Conservation (phyloP, 2,888 invertebrate genomes). For the Volucella inflata region DNA sequence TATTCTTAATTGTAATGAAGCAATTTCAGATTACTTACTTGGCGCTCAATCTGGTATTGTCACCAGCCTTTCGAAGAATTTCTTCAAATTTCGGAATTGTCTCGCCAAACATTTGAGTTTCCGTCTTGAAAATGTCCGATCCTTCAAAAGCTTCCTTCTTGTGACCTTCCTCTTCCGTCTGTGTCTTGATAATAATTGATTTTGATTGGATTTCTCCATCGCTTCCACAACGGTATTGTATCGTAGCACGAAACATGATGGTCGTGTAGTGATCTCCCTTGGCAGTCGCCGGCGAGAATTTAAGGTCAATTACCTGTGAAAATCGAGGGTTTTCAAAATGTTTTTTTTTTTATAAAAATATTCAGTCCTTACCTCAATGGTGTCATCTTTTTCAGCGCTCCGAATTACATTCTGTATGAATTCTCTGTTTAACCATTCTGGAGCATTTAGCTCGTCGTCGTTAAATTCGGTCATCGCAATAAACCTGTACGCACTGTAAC, state of each 20-base stretch:
- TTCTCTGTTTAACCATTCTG: constrained; percentile 76
- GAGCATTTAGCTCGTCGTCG: constrained; percentile 76
- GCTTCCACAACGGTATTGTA: constrained; percentile 8
- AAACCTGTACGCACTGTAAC: not conserved
- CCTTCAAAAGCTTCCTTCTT: constrained; percentile 66
- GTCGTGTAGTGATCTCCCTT: constrained; percentile 77
- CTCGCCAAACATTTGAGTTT: constrained; percentile 70
- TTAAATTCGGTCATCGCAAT: constrained; percentile 48
- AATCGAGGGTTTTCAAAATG: not conserved
- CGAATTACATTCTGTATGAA: constrained; percentile 75
- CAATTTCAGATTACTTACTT: constrained; percentile 45
- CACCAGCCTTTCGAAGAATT: constrained; percentile 59
- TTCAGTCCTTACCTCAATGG: constrained; percentile 13
- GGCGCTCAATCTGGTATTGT: constrained; percentile 66
- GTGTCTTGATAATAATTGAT: constrained; percentile 74
- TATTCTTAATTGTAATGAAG: too few relatives aligned
- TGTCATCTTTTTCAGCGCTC: constrained; percentile 53
- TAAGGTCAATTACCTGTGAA: constrained; percentile 11
- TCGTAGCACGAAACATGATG: constrained; percentile 76
- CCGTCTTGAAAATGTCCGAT: constrained; percentile 67
- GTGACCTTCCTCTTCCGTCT: constrained; percentile 68
- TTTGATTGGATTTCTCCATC: constrained; percentile 4
- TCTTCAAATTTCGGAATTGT: constrained; percentile 74
- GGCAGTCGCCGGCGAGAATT: constrained; percentile 67
- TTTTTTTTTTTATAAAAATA: not conserved